Percentiles rank a stretch among this genome's conserved stretches.
Conservation (phyloP, 2,888 invertebrate species). For the Leptarthrus brevirostris region DNA sequence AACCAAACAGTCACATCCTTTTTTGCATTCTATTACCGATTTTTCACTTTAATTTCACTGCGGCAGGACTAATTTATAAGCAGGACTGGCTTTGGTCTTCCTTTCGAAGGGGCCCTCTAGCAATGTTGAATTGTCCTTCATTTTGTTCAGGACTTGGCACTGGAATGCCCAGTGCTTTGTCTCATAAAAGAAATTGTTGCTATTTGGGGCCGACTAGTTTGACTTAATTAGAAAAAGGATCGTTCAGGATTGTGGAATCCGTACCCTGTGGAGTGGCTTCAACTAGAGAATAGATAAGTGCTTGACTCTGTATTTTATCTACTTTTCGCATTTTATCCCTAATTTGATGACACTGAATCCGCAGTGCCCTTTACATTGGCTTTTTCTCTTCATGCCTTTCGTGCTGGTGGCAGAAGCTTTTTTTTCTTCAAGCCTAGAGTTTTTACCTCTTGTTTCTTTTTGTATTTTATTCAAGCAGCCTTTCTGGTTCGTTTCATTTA, state of each 20-base stretch:
- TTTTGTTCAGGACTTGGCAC: neutral
- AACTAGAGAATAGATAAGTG: conserved; percentile 23
- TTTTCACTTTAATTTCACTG: conserved; percentile 45
- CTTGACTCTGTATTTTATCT: conserved; percentile 31
- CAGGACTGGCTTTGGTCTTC: conserved; percentile 24
- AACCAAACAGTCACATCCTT: conserved; percentile 38
- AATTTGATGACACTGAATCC: conserved; percentile 39
- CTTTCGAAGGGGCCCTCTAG: neutral
- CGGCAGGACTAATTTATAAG: conserved; percentile 45
- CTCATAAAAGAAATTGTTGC: conserved; percentile 33
- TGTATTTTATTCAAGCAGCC: neutral
- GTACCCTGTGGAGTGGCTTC: neutral
- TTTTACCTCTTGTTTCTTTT: conserved; percentile 26
- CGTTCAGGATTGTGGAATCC: conserved; percentile 23
- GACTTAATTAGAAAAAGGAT: conserved; percentile 46
- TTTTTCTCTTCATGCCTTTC: neutral
- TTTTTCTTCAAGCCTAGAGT: conserved; percentile 20
- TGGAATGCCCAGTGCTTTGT: conserved; percentile 9
- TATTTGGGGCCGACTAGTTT: conserved; percentile 31
- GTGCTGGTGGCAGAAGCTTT: conserved; percentile 6
- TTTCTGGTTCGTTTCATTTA: conserved; percentile 31
- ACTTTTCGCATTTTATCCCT: conserved; percentile 29
- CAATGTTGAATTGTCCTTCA: neutral
- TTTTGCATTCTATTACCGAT: conserved; percentile 40
- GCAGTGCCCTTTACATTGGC: neutral